Percentiles rank a stretch among this genome's conserved stretches.
These are phyloP conservation scores for Chlorodrepanis virens DNA, from an alignment of 2,113 vertebrate species.

Conservation along the genomic window DNA sequence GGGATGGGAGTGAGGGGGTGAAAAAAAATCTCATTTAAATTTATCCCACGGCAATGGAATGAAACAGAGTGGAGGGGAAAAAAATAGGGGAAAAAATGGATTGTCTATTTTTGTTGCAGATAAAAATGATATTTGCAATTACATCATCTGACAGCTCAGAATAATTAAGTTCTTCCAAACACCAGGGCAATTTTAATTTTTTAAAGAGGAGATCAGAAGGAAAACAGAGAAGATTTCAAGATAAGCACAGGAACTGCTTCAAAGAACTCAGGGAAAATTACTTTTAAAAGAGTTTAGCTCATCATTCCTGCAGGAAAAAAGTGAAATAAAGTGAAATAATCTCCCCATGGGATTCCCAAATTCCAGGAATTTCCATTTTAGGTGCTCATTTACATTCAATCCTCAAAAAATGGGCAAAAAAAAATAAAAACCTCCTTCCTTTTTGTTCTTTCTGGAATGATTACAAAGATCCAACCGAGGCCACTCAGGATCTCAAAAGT, in stretches of 20 bases:
- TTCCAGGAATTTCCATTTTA: too few species aligned
- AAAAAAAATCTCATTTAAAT: not conserved
- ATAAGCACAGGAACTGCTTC: not conserved
- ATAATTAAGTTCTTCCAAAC: not conserved
- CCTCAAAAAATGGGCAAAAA: too few species aligned
- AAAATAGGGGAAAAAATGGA: not conserved
- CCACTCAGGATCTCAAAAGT: not conserved
- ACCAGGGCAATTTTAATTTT: not conserved
- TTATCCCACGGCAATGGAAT: not conserved
- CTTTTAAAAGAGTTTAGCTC: too few species aligned
- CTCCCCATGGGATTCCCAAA: too few species aligned
- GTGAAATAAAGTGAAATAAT: too few species aligned
- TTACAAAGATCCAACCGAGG: too few species aligned
- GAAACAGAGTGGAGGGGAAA: not conserved
- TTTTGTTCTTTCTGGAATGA: not conserved
- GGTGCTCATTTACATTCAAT: too few species aligned
- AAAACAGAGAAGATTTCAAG: not conserved
- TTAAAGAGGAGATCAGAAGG: not conserved
- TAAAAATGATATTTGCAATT: rapidly evolving
- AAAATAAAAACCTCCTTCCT: not conserved
- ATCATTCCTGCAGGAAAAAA: too few species aligned
- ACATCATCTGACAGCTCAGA: not conserved
- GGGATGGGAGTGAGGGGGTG: not conserved
- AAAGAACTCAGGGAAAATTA: too few species aligned
- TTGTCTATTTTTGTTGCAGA: not conserved